These are phyloP conservation scores for Nezara viridula DNA, from an alignment of 2,888 invertebrate genomes.

Conservation along the genomic window DNA sequence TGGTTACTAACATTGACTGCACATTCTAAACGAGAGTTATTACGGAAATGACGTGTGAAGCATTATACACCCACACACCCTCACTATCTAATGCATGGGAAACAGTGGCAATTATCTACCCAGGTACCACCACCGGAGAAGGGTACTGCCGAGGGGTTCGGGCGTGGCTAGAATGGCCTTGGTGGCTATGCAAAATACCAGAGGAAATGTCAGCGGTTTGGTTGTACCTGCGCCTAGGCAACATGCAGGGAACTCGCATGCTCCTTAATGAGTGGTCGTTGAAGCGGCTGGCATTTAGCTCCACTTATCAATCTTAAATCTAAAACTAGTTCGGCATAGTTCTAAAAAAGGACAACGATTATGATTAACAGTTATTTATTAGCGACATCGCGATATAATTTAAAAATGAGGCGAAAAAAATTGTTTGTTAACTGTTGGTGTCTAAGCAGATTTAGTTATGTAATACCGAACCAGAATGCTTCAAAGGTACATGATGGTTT, in stretches of 20 bases:
- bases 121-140: background rate
- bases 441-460: too few relatives aligned
- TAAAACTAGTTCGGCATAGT: background rate
- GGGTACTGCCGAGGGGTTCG: conserved; percentile 6
- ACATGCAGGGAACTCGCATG: background rate
- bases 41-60: background rate
- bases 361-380: background rate
- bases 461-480: too few relatives aligned
- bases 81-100: background rate
- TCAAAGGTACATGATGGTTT: too few relatives aligned
- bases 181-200: conserved; percentile 44
- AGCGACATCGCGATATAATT: too few relatives aligned
- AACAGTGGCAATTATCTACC: background rate
- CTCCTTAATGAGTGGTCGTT: background rate
- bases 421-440: too few relatives aligned
- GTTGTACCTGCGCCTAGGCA: conserved; percentile 21
- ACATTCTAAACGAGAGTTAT: background rate
- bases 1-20: background rate
- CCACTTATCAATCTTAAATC: background rate
- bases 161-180: conserved; percentile 27
- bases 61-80: background rate
- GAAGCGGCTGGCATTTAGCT: background rate
- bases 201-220: conserved; percentile 42
- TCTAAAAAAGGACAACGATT: accelerated
- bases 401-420: too few relatives aligned